Evolutionary conservation across 2,797 vertebrate species (phyloP).

Genomic region (Apodemus agrarius): DNA sequence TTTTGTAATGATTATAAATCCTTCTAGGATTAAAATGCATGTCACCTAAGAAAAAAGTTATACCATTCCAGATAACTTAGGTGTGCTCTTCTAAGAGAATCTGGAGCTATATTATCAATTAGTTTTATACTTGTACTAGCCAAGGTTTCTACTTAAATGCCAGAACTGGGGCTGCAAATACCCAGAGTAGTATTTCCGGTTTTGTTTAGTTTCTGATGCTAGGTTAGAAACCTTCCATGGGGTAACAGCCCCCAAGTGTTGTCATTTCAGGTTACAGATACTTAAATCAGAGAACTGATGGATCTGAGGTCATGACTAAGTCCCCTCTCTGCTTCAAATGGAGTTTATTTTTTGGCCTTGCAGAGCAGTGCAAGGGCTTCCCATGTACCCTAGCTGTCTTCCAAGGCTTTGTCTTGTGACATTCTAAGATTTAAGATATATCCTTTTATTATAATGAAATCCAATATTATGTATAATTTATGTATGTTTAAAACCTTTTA

Average conservation of each 20-base stretch:
- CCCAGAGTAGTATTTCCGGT: background rate
- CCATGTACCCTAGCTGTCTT: background rate
- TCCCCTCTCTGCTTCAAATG: slow-evolving; percentile 15
- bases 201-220: background rate
- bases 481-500: background rate
- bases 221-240: background rate
- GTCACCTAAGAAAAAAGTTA: slow-evolving; percentile 27
- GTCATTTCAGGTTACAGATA: slow-evolving; percentile 34
- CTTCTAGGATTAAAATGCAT: slow-evolving; percentile 32
- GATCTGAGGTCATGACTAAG: background rate
- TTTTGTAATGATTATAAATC: slow-evolving; percentile 49
- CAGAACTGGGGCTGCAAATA: background rate
- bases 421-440: background rate
- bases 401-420: background rate
- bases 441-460: background rate
- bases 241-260: background rate
- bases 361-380: slow-evolving; percentile 34
- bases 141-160: slow-evolving; percentile 6
- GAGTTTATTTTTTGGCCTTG: slow-evolving; percentile 37
- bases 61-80: slow-evolving; percentile 36
- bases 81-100: slow-evolving; percentile 27
- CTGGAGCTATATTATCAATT: background rate
- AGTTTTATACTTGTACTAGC: background rate
- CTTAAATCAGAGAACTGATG: slow-evolving; percentile 9
- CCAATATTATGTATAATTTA: background rate